Conservation (phyloP, 2,888 invertebrate genomes). For the Spilosoma lubricipeda region DNA sequence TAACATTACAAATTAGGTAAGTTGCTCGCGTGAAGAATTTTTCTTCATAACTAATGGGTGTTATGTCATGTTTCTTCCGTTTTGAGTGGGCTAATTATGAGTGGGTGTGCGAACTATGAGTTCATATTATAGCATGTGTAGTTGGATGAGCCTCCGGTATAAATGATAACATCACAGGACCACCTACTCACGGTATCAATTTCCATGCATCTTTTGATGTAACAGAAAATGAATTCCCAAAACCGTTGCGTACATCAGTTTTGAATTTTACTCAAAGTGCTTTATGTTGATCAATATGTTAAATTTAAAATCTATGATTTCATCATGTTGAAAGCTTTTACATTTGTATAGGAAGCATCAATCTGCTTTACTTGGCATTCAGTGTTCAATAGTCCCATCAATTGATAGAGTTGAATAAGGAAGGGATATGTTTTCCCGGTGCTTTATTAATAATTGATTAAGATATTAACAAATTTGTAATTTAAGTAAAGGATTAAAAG, state of each 20-base stretch:
- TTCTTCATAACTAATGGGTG: background rate
- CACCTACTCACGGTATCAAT: conserved; percentile 17
- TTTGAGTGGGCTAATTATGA: conserved; percentile 2
- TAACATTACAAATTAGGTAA: conserved; percentile 44
- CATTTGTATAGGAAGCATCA: background rate
- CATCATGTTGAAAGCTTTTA: conserved; percentile 11
- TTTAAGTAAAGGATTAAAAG: conserved; percentile 17
- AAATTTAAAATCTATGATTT: conserved; percentile 6
- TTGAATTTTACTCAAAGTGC: background rate
- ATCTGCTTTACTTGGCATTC: background rate
- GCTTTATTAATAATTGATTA: background rate
- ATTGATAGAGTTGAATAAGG: background rate
- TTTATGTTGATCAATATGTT: conserved; percentile 1
- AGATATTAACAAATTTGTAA: conserved; percentile 22
- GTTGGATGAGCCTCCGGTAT: conserved; percentile 8
- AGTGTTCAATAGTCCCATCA: background rate
- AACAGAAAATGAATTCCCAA: background rate
- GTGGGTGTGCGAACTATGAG: conserved; percentile 17
- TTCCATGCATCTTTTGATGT: conserved; percentile 1
- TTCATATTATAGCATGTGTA: conserved; percentile 12
- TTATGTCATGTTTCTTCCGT: conserved; percentile 11
- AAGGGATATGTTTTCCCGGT: background rate
- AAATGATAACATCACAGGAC: conserved; percentile 16
- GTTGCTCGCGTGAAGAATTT: conserved; percentile 13
- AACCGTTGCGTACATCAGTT: background rate